A percentile compares a stretch with the other conserved stretches of the same genome.
Evolutionary conservation across 2,797 vertebrate species (phyloP).

Genomic region (Sylvilagus floridanus): DNA sequence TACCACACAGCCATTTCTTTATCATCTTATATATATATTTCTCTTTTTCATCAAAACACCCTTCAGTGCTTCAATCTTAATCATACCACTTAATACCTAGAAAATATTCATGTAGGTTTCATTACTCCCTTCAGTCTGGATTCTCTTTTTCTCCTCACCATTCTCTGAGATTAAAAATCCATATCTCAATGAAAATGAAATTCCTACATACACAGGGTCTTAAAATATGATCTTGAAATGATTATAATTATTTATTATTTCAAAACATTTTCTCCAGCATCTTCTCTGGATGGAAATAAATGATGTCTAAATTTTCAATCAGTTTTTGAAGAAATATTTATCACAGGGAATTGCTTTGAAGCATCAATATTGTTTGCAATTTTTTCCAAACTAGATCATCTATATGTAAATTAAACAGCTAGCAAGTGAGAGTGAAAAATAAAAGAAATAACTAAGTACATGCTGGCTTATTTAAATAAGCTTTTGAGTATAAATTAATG

Average conservation of each 20-base stretch:
- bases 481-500: neutral
- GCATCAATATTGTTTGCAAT: neutral
- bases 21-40: neutral
- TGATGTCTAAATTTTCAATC: neutral
- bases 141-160: neutral
- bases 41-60: neutral
- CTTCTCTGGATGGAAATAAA: neutral
- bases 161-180: neutral
- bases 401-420: neutral
- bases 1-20: neutral
- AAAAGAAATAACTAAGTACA: neutral
- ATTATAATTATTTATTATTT: conserved; percentile 11
- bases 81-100: neutral
- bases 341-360: neutral
- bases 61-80: neutral
- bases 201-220: neutral
- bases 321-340: neutral
- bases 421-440: neutral
- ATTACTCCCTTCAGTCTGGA: neutral
- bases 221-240: neutral
- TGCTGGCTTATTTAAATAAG: neutral
- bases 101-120: neutral
- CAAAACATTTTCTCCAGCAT: neutral
- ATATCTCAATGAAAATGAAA: neutral
- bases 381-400: neutral